phyloP scores from a whole-genome alignment of 2,113 vertebrate genomes.

The Cephalophus harveyi region DNA sequence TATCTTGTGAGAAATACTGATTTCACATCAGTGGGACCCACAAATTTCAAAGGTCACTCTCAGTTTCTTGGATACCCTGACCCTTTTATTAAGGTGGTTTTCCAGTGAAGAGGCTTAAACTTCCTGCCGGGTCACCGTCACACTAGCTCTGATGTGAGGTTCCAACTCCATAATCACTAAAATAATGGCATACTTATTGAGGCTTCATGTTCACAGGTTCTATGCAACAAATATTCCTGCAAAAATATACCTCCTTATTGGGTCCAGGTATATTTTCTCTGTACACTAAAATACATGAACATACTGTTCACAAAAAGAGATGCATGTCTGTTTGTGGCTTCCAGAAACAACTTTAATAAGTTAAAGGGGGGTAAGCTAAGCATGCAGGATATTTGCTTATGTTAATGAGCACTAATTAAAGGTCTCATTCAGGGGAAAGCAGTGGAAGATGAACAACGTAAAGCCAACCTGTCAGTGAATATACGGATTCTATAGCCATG shows the following conservation, averaged over 20 bases:
- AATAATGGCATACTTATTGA: not conserved
- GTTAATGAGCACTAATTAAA: conserved; percentile 47
- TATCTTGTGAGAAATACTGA: not conserved
- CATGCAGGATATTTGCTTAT: not conserved
- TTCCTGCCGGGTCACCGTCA: no score
- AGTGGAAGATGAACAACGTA: conserved; percentile 16
- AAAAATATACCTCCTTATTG: not conserved
- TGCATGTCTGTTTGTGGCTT: not conserved
- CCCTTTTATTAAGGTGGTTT: not conserved
- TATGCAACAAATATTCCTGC: not conserved
- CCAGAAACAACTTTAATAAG: not conserved
- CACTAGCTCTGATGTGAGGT: not conserved
- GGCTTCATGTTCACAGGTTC: not conserved
- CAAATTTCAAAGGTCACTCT: not conserved
- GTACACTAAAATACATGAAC: not conserved
- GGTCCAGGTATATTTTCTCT: not conserved
- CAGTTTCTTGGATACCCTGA: not conserved
- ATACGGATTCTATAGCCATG: not conserved
- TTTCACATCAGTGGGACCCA: not conserved
- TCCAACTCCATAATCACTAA: not conserved
- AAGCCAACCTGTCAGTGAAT: not conserved
- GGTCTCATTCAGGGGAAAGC: not conserved
- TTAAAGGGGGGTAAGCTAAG: not conserved
- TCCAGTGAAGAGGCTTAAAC: not conserved
- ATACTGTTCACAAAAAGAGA: not conserved